Percentiles rank a stretch among this genome's conserved stretches.
phyloP scores from a whole-genome alignment of 2,888 invertebrate species.

The Pasiphila rectangulata region DNA sequence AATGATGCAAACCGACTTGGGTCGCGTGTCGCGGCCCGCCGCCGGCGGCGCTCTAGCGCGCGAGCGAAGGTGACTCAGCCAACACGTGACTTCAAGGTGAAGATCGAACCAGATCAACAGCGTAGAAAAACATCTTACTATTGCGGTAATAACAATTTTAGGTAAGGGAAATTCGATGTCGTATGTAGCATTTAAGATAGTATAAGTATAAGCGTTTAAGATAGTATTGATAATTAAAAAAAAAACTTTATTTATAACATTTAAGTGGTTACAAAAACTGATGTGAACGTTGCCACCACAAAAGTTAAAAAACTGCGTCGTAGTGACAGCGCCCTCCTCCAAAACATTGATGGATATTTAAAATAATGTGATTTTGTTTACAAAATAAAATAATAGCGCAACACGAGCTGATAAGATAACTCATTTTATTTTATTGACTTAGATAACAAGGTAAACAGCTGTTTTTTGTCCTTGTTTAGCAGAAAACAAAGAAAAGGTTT shows the following conservation, averaged over 20 bases:
- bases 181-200: slow-evolving; percentile 2
- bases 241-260: no score
- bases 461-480: slow-evolving; percentile 1
- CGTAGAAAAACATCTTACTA: slow-evolving; percentile 20
- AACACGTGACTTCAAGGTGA: slow-evolving; percentile 69
- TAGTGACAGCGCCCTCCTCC: no score
- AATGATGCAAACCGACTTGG: slow-evolving; percentile 29
- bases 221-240: neutral
- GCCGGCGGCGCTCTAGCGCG: neutral
- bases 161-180: slow-evolving; percentile 11
- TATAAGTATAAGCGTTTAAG: no score
- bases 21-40: slow-evolving; percentile 14
- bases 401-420: slow-evolving; percentile 1
- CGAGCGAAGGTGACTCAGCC: slow-evolving; percentile 48
- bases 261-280: no score
- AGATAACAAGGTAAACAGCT: slow-evolving; percentile 7
- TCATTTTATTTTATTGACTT: slow-evolving; percentile 2
- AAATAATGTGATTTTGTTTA: slow-evolving; percentile 4
- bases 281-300: no score
- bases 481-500: no score
- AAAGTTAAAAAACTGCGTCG: no score
- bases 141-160: slow-evolving; percentile 12
- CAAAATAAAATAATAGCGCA: slow-evolving; percentile 8
- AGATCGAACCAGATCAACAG: slow-evolving; percentile 44
- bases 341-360: no score